Base-by-base conservation (phyloP, 2,888 invertebrate genomes). In the Scaptodrosophila latifasciaeformis region DNA sequence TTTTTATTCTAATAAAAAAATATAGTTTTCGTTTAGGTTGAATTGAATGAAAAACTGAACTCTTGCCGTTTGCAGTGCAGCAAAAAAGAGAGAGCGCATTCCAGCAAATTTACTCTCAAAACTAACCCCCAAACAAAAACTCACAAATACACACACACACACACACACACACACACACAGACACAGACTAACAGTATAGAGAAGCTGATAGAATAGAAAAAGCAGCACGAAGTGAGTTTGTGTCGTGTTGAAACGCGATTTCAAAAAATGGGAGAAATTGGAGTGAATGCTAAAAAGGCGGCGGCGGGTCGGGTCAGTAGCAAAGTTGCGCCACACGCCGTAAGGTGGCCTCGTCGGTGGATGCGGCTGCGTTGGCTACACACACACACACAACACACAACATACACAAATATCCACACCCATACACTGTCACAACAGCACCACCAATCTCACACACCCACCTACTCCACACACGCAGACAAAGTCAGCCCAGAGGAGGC, bases 251-350 rank as follows among this genome's bases (percentile, higher is more conserved):
- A 37, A 24, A 24, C 30, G 29, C 27, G 27, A 43, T 10, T 10
- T 27, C 27, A n/a, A 43, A 27, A 24, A 3, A 7, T 7, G 24
- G 29, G 24, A 27, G 24, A 24, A 42, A 48, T 35, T 34, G 54
- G 45, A 55, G 54, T 48, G 42, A 31, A 46, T 29, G 31, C 42
- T 46, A 55, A 24, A 24, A 40, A 6, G 40, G 21, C 43, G 43
- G 34, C 49, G 67, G 61, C 66, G 62, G 67, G 64, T 60, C 70
- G 69, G 68, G 61, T 74, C 80, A 83, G 84, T 83, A 75, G 79
- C 75, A 82, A 81, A 83, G 71, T 72, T 82, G 71, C 77, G 80
- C 82, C 81, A 81, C 82, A 82, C 71, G 77, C 80, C 83, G 81
- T 74, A 80, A 82, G 84, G 82, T 81, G 82, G 81, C 82, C 67